Base-by-base conservation (phyloP, 2,888 invertebrate genomes). In the Strigamia maritima region DNA sequence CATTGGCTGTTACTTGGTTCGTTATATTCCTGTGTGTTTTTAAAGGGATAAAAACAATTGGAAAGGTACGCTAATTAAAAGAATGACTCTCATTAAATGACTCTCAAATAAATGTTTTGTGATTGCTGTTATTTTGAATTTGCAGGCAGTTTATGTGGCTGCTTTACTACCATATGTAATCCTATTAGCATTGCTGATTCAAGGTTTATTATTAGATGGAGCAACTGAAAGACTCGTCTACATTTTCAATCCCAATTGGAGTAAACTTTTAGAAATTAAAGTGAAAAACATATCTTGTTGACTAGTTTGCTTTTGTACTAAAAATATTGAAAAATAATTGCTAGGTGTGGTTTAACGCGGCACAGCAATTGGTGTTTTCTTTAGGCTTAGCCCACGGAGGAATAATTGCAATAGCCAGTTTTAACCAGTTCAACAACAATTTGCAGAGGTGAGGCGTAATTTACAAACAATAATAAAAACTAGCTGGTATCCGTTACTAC, bases 361-460 rank as follows among this genome's bases (percentile, higher is more conserved):
- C 93, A 0, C 93, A 93, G 1, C 94, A 94, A 89, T 91, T 93
- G 82, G 93, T 93, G 86, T 94, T 93, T 86, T 93, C 94, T 0
- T 91, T 93, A 80, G 92, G 93, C 70, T 90, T 94, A n/a, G 92
- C 93, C 0, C 88, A 93, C 77, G 90, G 94, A 75, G 92, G 93
- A 0, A 87, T 94, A 79, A 91, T 93, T 10, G 93, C 93, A 77
- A 93, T 92, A 86, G 93, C 89, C 81, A 88, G 87, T 80, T 88
- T 87, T 84, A 87, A 87, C 83, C 86, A 88, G 82, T 93, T 92
- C 84, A 86, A 86, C 77, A 93, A 93, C 81, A 86, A 86, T 75
- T 79, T 70, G 0, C 31, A 75, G 12, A 44, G 40, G 79, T 79
- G 14, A 38, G n/a, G n/a, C n/a, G n/a, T n/a, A n/a, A n/a, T n/a